These are phyloP conservation scores for Paracanthobrama guichenoti DNA, from an alignment of 2,113 vertebrate species.

Conservation along the genomic window DNA sequence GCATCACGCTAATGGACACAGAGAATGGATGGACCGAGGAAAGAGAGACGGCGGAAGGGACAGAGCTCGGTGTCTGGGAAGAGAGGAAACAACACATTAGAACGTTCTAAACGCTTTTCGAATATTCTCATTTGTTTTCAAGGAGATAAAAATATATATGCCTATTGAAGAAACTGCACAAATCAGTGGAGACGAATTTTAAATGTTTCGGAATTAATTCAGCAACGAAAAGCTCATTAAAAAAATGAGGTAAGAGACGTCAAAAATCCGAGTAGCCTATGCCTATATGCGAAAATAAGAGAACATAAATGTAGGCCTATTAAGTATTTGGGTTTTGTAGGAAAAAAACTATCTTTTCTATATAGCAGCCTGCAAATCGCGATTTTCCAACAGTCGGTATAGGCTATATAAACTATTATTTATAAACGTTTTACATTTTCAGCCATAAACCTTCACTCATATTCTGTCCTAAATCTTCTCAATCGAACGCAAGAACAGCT, in stretches of 20 bases:
- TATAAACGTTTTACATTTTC: neutral
- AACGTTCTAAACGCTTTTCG: neutral
- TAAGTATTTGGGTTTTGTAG: neutral
- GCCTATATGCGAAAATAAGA: neutral
- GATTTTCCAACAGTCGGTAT: neutral
- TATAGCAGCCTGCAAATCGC: neutral
- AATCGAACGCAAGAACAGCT: neutral
- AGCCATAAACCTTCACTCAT: neutral
- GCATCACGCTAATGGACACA: neutral
- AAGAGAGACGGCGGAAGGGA: neutral
- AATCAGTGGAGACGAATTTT: neutral
- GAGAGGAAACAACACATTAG: neutral
- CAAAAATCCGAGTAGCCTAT: neutral
- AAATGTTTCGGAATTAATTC: neutral
- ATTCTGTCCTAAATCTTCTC: neutral
- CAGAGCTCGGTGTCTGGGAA: neutral
- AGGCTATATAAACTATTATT: neutral
- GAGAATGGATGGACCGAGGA: conserved; percentile 15
- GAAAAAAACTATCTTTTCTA: neutral
- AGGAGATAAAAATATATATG: neutral
- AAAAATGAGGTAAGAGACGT: conserved; percentile 4
- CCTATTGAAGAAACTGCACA: neutral
- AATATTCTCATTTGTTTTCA: neutral
- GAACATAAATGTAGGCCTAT: neutral
- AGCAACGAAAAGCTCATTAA: neutral